phyloP scores from a whole-genome alignment of 1,140 invertebrate genomes.

The Metaphire vulgaris region DNA sequence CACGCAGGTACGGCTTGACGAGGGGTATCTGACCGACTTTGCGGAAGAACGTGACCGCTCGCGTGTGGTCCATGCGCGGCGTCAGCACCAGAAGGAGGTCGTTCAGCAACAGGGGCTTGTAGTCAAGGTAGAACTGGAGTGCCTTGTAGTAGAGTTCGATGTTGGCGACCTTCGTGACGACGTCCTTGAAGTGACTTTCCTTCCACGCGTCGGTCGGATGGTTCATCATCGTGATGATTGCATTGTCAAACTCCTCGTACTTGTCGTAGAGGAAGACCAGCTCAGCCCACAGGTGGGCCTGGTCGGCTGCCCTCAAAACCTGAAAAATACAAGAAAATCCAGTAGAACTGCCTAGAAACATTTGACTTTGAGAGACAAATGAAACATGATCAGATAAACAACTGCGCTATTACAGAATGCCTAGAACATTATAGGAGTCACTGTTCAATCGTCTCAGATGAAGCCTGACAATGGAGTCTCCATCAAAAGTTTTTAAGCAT shows the following conservation, averaged over 20 bases:
- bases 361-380: too few relatives aligned
- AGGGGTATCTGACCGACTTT: slow-evolving; percentile 79
- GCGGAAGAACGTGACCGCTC: slow-evolving; percentile 65
- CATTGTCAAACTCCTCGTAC: slow-evolving; percentile 99
- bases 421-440: too few relatives aligned
- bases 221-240: slow-evolving; percentile 97
- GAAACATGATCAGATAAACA: too few relatives aligned
- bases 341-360: too few relatives aligned
- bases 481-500: too few relatives aligned
- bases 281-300: slow-evolving; percentile 97
- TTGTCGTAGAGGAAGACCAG: slow-evolving; percentile 99
- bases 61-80: slow-evolving; percentile 95
- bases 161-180: slow-evolving; percentile 94
- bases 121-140: slow-evolving; percentile 98
- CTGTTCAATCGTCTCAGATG: too few relatives aligned
- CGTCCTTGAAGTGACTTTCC: slow-evolving; percentile 95
- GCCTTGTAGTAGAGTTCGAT: slow-evolving; percentile 99
- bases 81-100: slow-evolving; percentile 92
- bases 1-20: slow-evolving; percentile 93
- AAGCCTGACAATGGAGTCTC: too few relatives aligned
- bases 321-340: slow-evolving; percentile 45
- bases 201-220: slow-evolving; percentile 99
- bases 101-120: slow-evolving; percentile 91
- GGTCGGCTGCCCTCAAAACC: slow-evolving; percentile 92
- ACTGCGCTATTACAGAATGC: too few relatives aligned